These are phyloP conservation scores for Tachina grossa DNA, from an alignment of 2,888 invertebrate species.

Conservation along the genomic window DNA sequence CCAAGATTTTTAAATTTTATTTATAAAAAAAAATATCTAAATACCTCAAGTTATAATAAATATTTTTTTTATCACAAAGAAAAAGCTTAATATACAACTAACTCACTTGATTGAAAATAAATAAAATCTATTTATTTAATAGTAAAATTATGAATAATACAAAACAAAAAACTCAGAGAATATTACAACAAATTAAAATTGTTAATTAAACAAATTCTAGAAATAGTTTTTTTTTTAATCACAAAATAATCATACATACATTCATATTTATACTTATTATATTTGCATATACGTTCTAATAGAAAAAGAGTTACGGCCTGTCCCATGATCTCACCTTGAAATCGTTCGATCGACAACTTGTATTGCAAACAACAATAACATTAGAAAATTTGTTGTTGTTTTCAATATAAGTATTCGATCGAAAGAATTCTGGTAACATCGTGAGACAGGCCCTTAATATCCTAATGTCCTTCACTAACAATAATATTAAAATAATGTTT, in stretches of 20 bases:
- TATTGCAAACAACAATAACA: too few relatives aligned
- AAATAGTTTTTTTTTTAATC: conserved; percentile 24
- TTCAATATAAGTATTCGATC: too few relatives aligned
- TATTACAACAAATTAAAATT: conserved; percentile 50
- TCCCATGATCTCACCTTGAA: too few relatives aligned
- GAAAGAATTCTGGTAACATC: too few relatives aligned
- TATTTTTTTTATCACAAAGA: conserved; percentile 46
- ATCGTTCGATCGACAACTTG: too few relatives aligned
- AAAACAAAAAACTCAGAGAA: conserved; percentile 69
- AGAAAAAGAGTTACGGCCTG: background rate
- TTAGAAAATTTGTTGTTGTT: too few relatives aligned
- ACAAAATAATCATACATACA: background rate
- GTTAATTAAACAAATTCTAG: conserved; percentile 56
- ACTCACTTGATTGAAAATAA: conserved; percentile 31
- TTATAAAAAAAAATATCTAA: conserved; percentile 65
- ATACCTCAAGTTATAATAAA: conserved; percentile 69
- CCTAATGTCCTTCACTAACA: background rate
- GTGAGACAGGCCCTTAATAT: background rate
- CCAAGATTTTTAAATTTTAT: conserved; percentile 61
- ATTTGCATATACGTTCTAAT: conserved; percentile 41
- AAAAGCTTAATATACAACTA: conserved; percentile 70
- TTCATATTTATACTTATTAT: conserved; percentile 38
- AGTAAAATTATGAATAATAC: conserved; percentile 71
- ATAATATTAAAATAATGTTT: background rate
- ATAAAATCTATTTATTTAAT: conserved; percentile 49